Percentiles rank a stretch among this genome's conserved stretches.
phyloP scores from a whole-genome alignment of 1,140 invertebrate species.

The Batillaria attramentaria region DNA sequence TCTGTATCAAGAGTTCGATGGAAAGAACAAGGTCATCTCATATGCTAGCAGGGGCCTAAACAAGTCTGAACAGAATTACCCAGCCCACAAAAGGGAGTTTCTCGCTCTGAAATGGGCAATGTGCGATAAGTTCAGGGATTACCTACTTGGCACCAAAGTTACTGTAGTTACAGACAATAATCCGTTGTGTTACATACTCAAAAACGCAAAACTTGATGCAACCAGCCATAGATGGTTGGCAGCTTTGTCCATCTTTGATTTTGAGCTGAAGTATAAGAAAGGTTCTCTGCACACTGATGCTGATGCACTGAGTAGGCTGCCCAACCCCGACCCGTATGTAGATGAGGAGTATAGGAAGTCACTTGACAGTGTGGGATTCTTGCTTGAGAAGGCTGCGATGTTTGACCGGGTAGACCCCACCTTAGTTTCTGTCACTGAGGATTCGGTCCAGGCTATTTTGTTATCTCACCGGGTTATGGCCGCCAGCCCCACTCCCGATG shows the following conservation, averaged over 20 bases:
- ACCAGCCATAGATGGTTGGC: constrained; percentile 45
- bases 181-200: constrained; percentile 41
- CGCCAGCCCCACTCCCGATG: background rate
- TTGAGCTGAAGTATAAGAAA: constrained; percentile 33
- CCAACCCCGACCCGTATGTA: background rate
- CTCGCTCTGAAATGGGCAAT: constrained; percentile 39
- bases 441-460: background rate
- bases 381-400: background rate
- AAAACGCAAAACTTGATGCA: constrained; percentile 40
- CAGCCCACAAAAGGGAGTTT: background rate
- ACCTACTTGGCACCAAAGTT: constrained; percentile 34
- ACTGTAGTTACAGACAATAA: constrained; percentile 43
- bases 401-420: background rate
- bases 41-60: constrained; percentile 38
- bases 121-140: constrained; percentile 35
- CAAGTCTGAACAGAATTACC: constrained; percentile 34
- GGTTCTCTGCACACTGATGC: constrained; percentile 37
- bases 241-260: constrained; percentile 31
- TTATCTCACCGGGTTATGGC: background rate
- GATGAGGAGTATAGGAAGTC: background rate
- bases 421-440: background rate
- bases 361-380: background rate
- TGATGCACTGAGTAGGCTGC: constrained; percentile 36
- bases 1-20: background rate
- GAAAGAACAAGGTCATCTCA: background rate